These are phyloP conservation scores for Mycetomoellerius zeteki DNA, from an alignment of 1,140 invertebrate species.

Conservation along the genomic window DNA sequence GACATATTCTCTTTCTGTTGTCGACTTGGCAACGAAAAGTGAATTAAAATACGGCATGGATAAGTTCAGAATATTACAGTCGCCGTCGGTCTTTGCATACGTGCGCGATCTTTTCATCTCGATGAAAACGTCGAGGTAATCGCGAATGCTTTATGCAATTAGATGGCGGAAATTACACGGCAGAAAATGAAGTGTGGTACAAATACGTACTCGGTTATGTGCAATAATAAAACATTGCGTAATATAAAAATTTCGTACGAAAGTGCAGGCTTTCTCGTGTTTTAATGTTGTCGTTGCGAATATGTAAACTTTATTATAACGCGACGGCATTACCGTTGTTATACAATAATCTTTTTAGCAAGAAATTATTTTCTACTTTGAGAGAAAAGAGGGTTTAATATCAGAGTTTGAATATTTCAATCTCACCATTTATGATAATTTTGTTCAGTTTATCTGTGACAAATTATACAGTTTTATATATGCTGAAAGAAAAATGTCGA, in stretches of 20 bases:
- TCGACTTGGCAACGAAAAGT: not conserved
- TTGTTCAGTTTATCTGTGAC: not conserved
- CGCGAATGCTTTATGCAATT: conserved; percentile 16
- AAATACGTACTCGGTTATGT: not conserved
- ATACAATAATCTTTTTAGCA: not conserved
- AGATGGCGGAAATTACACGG: conserved; percentile 43
- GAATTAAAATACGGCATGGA: conserved; percentile 25
- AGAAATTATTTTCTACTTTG: conserved; percentile 2
- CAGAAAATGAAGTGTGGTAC: conserved; percentile 37
- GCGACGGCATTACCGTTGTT: not conserved
- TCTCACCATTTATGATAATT: not conserved
- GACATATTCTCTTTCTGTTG: not conserved
- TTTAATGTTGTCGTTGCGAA: not conserved
- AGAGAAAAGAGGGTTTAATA: not conserved
- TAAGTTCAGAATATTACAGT: conserved; percentile 13
- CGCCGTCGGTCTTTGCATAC: not conserved
- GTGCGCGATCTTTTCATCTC: conserved; percentile 38
- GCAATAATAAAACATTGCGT: conserved; percentile 28
- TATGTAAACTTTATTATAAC: conserved; percentile 5
- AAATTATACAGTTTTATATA: not conserved
- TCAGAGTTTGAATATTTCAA: conserved; percentile 6
- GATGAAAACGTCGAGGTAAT: conserved; percentile 52
- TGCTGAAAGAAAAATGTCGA: too few relatives aligned
- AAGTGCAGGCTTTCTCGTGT: too few relatives aligned
- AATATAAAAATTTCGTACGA: not conserved